Evolutionary conservation across 2,888 invertebrate species (phyloP).

Genomic region (Latheticus oryzae): DNA sequence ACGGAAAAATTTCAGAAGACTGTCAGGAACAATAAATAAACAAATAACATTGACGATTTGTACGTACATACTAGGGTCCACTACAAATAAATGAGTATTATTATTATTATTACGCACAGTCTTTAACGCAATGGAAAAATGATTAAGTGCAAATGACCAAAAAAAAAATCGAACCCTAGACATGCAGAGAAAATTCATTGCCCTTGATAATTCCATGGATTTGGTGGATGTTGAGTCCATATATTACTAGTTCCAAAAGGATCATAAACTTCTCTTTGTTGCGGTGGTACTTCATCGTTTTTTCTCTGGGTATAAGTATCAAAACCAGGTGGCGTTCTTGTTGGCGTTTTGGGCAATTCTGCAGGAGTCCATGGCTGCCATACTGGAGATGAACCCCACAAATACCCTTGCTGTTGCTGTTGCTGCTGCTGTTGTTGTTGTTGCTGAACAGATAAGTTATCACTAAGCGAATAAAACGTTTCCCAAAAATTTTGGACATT

Average conservation of each 20-base stretch:
- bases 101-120: conserved; percentile 56
- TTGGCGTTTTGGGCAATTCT: conserved; percentile 57
- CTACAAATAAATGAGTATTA: conserved; percentile 57
- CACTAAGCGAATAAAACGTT: conserved; percentile 55
- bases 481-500: conserved; percentile 54
- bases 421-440: conserved; percentile 35
- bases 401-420: conserved; percentile 54
- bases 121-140: conserved; percentile 48
- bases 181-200: conserved; percentile 40
- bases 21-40: conserved; percentile 37
- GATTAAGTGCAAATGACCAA: conserved; percentile 55
- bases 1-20: conserved; percentile 46
- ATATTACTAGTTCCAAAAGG: conserved; percentile 63
- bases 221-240: conserved; percentile 62
- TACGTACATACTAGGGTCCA: conserved; percentile 47
- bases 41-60: conserved; percentile 40
- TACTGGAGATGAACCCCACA: conserved; percentile 64
- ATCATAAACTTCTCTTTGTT: conserved; percentile 59
- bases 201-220: conserved; percentile 62
- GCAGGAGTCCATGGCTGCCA: conserved; percentile 63
- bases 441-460: conserved; percentile 30
- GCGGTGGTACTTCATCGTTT: conserved; percentile 45
- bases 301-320: conserved; percentile 49
- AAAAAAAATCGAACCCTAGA: conserved; percentile 43
- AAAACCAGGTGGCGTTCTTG: conserved; percentile 64